These are phyloP conservation scores for Microcaecilia unicolor DNA, from an alignment of 2,797 vertebrate genomes.

Conservation along the genomic window DNA sequence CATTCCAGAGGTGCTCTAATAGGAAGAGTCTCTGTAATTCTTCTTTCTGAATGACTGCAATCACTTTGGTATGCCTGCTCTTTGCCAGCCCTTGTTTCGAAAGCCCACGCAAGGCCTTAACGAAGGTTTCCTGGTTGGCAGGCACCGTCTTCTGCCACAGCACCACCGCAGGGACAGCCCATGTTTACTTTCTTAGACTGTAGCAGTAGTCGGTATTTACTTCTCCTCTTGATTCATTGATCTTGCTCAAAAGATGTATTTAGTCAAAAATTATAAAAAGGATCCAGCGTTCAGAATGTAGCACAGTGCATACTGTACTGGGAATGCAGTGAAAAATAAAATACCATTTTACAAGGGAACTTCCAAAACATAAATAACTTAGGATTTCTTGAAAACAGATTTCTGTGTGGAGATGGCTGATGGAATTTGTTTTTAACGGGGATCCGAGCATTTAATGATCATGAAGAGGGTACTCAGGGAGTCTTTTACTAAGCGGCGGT, in stretches of 20 bases:
- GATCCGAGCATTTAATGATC: constrained; percentile 40
- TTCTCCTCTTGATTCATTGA: not conserved
- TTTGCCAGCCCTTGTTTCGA: not conserved
- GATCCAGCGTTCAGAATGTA: not conserved
- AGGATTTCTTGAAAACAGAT: constrained; percentile 21
- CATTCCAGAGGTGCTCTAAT: too few relatives aligned
- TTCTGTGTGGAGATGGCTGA: constrained; percentile 25
- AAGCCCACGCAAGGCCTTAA: not conserved
- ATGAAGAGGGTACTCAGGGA: too few relatives aligned
- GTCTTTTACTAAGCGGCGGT: too few relatives aligned
- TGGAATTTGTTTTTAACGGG: constrained; percentile 35
- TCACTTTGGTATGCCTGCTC: not conserved
- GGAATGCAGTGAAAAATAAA: constrained; percentile 8
- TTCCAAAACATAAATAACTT: constrained; percentile 21
- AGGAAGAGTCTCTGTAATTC: too few relatives aligned
- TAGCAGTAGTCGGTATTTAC: not conserved
- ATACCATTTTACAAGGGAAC: constrained; percentile 9
- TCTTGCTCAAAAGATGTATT: constrained; percentile 5
- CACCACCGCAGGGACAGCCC: not conserved
- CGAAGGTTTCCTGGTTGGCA: not conserved
- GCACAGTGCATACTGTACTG: not conserved
- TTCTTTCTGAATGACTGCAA: too few relatives aligned
- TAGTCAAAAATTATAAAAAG: constrained; percentile 6
- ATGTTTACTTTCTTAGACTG: not conserved
- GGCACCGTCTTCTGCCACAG: not conserved